Evolutionary conservation across 2,888 invertebrate species (phyloP).

Genomic region (Choreutis nemorana): DNA sequence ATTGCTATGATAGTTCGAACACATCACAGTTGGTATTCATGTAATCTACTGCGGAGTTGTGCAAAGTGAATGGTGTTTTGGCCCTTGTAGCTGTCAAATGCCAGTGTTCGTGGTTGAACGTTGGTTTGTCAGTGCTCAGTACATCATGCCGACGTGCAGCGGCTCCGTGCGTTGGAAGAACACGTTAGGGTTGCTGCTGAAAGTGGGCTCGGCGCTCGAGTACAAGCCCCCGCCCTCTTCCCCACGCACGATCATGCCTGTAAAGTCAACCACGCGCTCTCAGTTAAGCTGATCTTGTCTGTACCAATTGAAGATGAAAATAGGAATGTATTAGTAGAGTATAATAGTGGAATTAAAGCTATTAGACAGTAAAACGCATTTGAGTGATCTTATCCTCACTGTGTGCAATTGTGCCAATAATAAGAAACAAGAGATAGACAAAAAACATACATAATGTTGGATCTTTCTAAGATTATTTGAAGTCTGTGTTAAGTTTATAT

Average conservation of each 20-base stretch:
- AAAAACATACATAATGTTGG: too few species aligned
- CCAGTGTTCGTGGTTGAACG: constrained; percentile 55
- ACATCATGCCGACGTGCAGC: constrained; percentile 92
- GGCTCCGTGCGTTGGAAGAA: constrained; percentile 84
- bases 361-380: too few species aligned
- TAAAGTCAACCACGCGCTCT: constrained; percentile 15
- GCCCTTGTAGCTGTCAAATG: constrained; percentile 49
- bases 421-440: too few species aligned
- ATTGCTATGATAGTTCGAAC: too few species aligned
- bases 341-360: too few species aligned
- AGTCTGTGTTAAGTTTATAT: constrained; percentile 4
- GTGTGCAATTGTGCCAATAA: too few species aligned
- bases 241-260: constrained; percentile 80
- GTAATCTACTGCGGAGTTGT: constrained; percentile 13
- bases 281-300: too few species aligned
- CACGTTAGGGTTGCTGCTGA: constrained; percentile 91
- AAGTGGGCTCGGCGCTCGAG: constrained; percentile 83
- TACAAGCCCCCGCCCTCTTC: constrained; percentile 87
- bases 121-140: constrained; percentile 70
- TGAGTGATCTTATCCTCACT: too few species aligned
- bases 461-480: too few species aligned
- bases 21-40: too few species aligned
- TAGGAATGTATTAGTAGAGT: too few species aligned
- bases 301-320: too few species aligned
- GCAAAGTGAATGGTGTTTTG: background rate